Base-by-base conservation (phyloP, 2,888 invertebrate species). In the Hipparchia semele region DNA sequence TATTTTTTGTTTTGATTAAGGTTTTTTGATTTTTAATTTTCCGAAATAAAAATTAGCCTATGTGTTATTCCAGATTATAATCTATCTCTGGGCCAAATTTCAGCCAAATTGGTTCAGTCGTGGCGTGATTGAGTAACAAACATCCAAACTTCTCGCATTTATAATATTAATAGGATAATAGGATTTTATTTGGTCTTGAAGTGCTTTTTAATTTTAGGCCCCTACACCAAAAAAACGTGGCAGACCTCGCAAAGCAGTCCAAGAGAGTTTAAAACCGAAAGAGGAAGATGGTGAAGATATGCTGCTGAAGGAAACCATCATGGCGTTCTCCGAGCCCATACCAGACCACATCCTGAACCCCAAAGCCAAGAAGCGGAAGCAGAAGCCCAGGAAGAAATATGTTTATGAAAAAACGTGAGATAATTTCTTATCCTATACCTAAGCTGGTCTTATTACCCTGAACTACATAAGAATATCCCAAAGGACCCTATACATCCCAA, bases 301-400 rank as follows among this genome's bases (percentile, higher is more conserved):
- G 58, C 84, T 94, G 1, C 84, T 94, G 0, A 91, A 94, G 78
- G 94, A 94, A 78, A 94, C 94, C 0, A 93, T 94, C 70, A 79
- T 94, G 85, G 94, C 94, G 0, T 91, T 88, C 83, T 91, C 94
- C 0, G 94, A 94, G 78, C 94, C 94, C 0, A 92, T 94, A 0
- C 91, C 94, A 0, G 93, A 94, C 0, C 89, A 91, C 74, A 87
- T 94, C 39, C 84, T 94, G 6, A 91, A 94, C 74, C 92, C 94
- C 0, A 91, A 92, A 72, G 90, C 90, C 0, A 90, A 87, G 80
- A 91, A 89, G 79, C 91, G 89, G 78, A 83, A 85, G 53, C 13
- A 75, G 0, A 68, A 75, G 23, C 78, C 77, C 0, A 79, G 76
- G 59, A 92, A 87, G 80, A 91, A 87, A 82, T 94, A 94, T 78